Base-by-base conservation (phyloP, 1,140 invertebrate genomes). In the Acromyrmex heyeri region DNA sequence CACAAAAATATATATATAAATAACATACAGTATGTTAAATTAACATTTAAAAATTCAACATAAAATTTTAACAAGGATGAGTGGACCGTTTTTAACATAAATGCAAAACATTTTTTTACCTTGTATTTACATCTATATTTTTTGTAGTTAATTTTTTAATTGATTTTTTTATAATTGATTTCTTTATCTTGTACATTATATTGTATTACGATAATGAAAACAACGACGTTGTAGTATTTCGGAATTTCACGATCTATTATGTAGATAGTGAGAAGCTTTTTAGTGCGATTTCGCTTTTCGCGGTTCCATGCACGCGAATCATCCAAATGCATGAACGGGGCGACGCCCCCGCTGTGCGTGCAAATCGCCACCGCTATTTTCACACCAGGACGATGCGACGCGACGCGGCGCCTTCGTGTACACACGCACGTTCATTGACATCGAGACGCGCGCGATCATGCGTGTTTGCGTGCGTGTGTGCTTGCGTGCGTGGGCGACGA, bases 291-390 rank as follows among this genome's bases (percentile, higher is more conserved):
- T 44, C 38, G 76, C 27, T n/a, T 50, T 50, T 67, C 24, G 53
- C 55, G 2, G 30, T 34, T 38, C 14, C 27, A n/a, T 14, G 8
- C 48, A 38, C 55, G 34, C 55, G n/a, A 76, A 12, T 38, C 34
- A 38, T 65, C 30, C 8, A 38, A 30, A 53, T 50, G n/a, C 50
- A 18, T 30, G 24, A 34, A 34, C 7, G 12, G 6, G 72, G 53
- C 14, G 34, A 30, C 2, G 34, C 34, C 64, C 64, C 34, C 34
- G 64, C 69, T 24, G 27, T 0, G 50, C 27, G 67, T 76, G 61
- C 38, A 53, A 75, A 55, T 77, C 65, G 65, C 83, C 55, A n/a
- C 73, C n/a, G 86, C 77, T 87, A 83, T 88, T 88, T 87, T 83
- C 77, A 50, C 86, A 78, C 27, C 18, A 18, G n/a, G 16, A 27